These are phyloP conservation scores for Cercopithecus neglectus DNA, from an alignment of 2,797 vertebrate genomes.

Conservation along the genomic window DNA sequence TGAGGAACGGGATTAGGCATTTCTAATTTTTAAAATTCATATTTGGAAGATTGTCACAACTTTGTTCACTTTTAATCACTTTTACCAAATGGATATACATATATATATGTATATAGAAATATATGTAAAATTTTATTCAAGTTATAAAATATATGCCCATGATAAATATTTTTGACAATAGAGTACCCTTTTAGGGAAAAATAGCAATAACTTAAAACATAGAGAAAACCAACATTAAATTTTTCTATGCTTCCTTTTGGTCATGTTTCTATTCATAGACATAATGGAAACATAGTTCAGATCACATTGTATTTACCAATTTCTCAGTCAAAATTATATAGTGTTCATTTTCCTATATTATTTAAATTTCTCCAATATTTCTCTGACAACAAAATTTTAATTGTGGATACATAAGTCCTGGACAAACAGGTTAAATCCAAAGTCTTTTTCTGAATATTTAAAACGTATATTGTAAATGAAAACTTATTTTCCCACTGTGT, in stretches of 20 bases:
- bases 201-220: background rate
- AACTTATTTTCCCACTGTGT: background rate
- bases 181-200: background rate
- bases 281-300: background rate
- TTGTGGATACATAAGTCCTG: background rate
- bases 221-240: background rate
- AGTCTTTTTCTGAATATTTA: background rate
- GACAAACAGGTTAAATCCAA: background rate
- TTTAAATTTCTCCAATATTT: background rate
- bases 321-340: background rate
- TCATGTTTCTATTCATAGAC: background rate
- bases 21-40: conserved; percentile 2
- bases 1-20: background rate
- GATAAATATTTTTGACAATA: background rate
- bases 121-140: background rate
- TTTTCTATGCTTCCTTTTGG: background rate
- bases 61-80: background rate
- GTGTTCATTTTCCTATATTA: background rate
- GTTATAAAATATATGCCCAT: background rate
- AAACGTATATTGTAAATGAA: background rate
- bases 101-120: background rate
- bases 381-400: background rate
- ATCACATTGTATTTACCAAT: background rate
- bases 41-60: background rate
- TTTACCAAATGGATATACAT: background rate